phyloP scores from a whole-genome alignment of 2,888 invertebrate species.

The Cremastinae sp. region DNA sequence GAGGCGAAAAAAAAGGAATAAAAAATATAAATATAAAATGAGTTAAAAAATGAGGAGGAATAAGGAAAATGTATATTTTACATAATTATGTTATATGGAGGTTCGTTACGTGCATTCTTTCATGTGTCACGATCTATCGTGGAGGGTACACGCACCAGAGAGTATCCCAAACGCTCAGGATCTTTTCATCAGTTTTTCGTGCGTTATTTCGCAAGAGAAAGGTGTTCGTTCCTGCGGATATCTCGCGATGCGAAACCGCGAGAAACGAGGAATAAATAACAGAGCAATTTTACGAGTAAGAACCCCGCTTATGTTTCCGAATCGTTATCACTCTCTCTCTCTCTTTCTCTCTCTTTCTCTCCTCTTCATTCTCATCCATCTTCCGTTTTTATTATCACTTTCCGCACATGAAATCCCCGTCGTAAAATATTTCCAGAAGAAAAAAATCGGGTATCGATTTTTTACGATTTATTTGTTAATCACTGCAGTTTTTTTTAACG shows the following conservation, averaged over 20 bases:
- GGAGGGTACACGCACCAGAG: constrained; percentile 44
- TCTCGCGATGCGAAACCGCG: constrained; percentile 45
- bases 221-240: constrained; percentile 42
- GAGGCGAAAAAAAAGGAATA: no score
- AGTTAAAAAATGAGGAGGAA: neutral
- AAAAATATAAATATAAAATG: no score
- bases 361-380: neutral
- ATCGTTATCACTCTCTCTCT: constrained; percentile 25
- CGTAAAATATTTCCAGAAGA: neutral
- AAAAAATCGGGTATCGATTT: neutral
- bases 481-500: neutral
- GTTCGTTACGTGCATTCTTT: constrained; percentile 3
- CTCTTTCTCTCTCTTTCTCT: constrained; percentile 17
- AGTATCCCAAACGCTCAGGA: constrained; percentile 30
- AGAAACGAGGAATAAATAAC: constrained; percentile 29
- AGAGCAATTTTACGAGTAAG: constrained; percentile 39
- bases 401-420: neutral
- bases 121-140: constrained; percentile 24
- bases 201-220: constrained; percentile 55
- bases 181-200: constrained; percentile 28
- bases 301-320: constrained; percentile 10
- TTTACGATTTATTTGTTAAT: constrained; percentile 9
- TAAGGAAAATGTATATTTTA: neutral
- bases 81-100: neutral
- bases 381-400: neutral